Base-by-base conservation (phyloP, 1,140 invertebrate species). In the Pissodes strobi region DNA sequence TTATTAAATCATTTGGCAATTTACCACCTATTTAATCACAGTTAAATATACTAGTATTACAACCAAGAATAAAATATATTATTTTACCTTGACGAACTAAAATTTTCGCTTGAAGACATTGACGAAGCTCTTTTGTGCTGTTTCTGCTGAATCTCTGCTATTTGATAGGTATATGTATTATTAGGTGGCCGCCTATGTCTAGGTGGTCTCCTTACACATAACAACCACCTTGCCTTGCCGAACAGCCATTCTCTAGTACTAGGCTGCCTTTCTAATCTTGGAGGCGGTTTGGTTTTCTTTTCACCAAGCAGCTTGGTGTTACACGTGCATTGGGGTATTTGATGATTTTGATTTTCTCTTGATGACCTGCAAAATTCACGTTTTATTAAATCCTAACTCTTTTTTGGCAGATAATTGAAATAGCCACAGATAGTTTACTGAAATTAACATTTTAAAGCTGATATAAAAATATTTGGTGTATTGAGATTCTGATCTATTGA, bases 41-140 rank as follows among this genome's bases (percentile, higher is more conserved):
- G n/a, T n/a, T n/a, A n/a, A n/a, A n/a, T n/a, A n/a, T n/a, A n/a
- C n/a, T n/a, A 34, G 30, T 6, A 34, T 34, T 6, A 34, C 30
- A 6, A 34, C 12, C 41, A 5, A 13, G 15, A 49, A 49, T 49
- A 25, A 18, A 48, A 48, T n/a, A 15, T 48, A 18, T 21, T 13
- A 22, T 30, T 21, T 55, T 58, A 89, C 37, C 85, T 67, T 0
- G 91, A 93, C 1, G 91, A 93, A 52, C 90, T 92, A 78, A 92
- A 95, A 74, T 95, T 94, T 64, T 92, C 91, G 74, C 91, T 93
- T 5, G 91, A 93, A 0, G 91, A 92, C 13, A 94, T 90, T 0
- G 90, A 93, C 9, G 90, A 89, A 2, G 91, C 87, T 17, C 90
- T 77, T 76, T 86, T 88, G 73, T 87, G 88, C 72, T 86, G 88